These are phyloP conservation scores for Clamator glandarius DNA, from an alignment of 2,797 vertebrate species.

Conservation along the genomic window DNA sequence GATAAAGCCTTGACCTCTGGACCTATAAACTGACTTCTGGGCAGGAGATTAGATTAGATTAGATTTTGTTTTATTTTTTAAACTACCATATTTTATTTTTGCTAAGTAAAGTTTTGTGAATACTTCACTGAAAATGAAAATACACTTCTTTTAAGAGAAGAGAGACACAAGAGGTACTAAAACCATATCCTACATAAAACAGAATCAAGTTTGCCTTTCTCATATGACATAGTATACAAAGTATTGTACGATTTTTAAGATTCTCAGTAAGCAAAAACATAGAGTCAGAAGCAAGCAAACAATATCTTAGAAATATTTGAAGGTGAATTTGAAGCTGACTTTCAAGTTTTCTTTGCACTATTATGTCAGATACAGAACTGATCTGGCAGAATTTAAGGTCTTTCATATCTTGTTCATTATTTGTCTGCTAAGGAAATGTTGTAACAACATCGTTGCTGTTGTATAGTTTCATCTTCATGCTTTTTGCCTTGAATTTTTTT, in stretches of 20 bases:
- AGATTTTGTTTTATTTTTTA: neutral
- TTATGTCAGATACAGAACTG: neutral
- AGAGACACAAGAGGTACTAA: neutral
- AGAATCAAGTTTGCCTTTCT: neutral
- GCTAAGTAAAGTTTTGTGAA: neutral
- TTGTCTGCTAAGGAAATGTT: neutral
- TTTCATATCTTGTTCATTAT: neutral
- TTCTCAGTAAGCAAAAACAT: neutral
- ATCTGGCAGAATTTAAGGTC: neutral
- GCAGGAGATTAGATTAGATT: neutral
- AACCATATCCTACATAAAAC: rapidly evolving
- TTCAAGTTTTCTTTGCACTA: neutral
- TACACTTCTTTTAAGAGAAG: neutral
- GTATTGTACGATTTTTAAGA: neutral
- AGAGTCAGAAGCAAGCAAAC: neutral
- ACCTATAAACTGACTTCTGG: neutral
- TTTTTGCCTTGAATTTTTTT: neutral
- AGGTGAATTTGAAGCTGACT: neutral
- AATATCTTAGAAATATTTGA: neutral
- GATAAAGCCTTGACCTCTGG: neutral
- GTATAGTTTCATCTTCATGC: neutral
- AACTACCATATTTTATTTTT: neutral
- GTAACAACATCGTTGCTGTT: neutral
- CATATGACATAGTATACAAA: neutral
- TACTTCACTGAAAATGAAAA: neutral